Conservation (phyloP, 2,888 invertebrate genomes). For the Apeira syringaria region DNA sequence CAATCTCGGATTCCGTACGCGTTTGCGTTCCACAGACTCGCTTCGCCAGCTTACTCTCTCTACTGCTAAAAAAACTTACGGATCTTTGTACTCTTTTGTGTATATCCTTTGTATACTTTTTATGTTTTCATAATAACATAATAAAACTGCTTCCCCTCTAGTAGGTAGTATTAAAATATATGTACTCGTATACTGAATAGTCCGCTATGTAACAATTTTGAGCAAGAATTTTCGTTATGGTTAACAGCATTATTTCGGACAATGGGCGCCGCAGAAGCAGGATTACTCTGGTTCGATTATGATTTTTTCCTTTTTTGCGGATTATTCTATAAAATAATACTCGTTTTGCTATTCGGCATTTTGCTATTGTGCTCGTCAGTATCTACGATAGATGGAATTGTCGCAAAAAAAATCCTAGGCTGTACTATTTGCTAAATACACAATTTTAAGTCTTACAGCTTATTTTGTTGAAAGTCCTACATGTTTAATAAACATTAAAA, state of each 20-base stretch:
- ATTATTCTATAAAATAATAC: too few relatives aligned
- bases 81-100: too few relatives aligned
- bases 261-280: conserved; percentile 34
- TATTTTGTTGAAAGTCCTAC: too few relatives aligned
- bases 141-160: not conserved
- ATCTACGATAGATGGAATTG: too few relatives aligned
- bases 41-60: conserved; percentile 30
- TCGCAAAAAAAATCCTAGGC: too few relatives aligned
- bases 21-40: conserved; percentile 54
- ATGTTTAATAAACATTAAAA: too few relatives aligned
- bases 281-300: conserved; percentile 37
- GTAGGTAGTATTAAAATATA: too few relatives aligned
- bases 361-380: too few relatives aligned
- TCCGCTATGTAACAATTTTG: conserved; percentile 26
- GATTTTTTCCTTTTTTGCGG: conserved; percentile 37
- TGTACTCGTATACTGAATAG: too few relatives aligned
- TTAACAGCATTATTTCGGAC: conserved; percentile 36
- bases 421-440: too few relatives aligned
- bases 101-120: conserved; percentile 53
- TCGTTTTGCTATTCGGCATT: too few relatives aligned
- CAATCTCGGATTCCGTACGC: conserved; percentile 72
- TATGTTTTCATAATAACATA: conserved; percentile 32
- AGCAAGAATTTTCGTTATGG: conserved; percentile 35
- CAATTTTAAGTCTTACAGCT: too few relatives aligned
- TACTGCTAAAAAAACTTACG: conserved; percentile 41